Evolutionary conservation across 1,140 invertebrate species (phyloP), one percentile per base, ranked within the genome.

Genomic region (Ips nitidus): DNA sequence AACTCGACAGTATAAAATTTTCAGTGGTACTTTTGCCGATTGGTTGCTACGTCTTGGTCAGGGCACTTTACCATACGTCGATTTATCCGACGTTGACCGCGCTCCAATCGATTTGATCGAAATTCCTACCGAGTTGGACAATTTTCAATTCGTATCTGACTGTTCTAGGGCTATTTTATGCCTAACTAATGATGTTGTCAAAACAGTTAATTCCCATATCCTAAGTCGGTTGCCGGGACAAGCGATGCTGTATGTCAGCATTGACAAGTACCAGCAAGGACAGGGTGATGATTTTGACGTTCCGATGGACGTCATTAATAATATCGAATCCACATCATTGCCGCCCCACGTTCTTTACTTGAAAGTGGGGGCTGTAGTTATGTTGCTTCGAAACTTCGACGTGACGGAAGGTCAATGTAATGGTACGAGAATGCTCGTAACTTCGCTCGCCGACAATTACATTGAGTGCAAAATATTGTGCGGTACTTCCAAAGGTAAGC

Each of bases 391-490:
- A 60, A 60, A 60, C 7, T 1, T 60, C 2, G 41, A 60, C 38
- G 58, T 42, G 1, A 2, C 41, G 1, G 7, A 22, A 2, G 58
- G 58, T 4, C 22, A 41, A 8, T 60, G 37, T 8, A 60, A 60
- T 39, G 58, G 58, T 4, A 60, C 58, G 22, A 60, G 58, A 60
- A n/a, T 60, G 38, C 39, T 39, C 2, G 22, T 60, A 41, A 7
- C 8, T 1, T 1, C 1, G 1, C 7, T 60, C 2, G 37, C 6
- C 58, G 41, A 60, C 7, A 2, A 60, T 36, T 41, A 7, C 42
- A 41, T 60, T 37, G 58, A 60, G 8, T 41, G 6, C 2, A 8
- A 60, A 45, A 45, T 60, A n/a, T 3, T 60, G 1, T n/a, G 38
- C 2, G 58, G 58, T 2, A 22, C 37, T 1, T 22, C 6, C 1